Percentiles rank a stretch among this genome's conserved stretches.
These are phyloP conservation scores for Malthinus seriepunctatus DNA, from an alignment of 2,888 invertebrate species.

Conservation along the genomic window DNA sequence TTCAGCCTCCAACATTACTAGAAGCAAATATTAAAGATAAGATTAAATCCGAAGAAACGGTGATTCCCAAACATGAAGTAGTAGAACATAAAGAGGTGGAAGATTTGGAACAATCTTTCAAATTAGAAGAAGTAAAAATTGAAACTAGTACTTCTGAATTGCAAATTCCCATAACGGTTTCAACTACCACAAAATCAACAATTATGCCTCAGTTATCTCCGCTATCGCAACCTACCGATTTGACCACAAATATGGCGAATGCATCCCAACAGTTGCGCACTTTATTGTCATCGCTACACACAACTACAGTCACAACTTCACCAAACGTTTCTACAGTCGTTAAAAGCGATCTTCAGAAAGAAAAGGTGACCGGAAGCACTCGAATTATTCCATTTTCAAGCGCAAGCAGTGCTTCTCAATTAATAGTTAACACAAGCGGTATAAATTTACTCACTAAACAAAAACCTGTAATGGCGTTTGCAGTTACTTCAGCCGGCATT, in stretches of 20 bases:
- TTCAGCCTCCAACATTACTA: constrained; percentile 48
- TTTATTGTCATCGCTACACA: constrained; percentile 67
- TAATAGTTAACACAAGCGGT: neutral
- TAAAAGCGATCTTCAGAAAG: constrained; percentile 46
- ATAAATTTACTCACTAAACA: constrained; percentile 7
- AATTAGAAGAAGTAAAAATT: constrained; percentile 22
- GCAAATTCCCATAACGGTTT: constrained; percentile 36
- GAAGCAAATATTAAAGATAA: constrained; percentile 40
- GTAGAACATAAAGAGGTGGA: constrained; percentile 1
- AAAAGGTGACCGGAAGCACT: constrained; percentile 41
- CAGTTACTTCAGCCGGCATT: constrained; percentile 21
- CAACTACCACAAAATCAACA: constrained; percentile 47
- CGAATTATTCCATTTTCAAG: constrained; percentile 45
- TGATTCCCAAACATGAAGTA: neutral
- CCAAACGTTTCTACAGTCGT: constrained; percentile 57
- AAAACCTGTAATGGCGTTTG: constrained; percentile 12
- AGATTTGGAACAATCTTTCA: neutral
- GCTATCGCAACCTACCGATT: constrained; percentile 70
- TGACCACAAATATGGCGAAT: constrained; percentile 73
- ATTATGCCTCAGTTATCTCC: constrained; percentile 71
- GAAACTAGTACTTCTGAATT: constrained; percentile 29
- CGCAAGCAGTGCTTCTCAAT: constrained; percentile 36
- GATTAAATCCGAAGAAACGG: constrained; percentile 32
- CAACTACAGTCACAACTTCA: constrained; percentile 59
- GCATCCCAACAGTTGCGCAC: constrained; percentile 70